Evolutionary conservation across 2,888 invertebrate species (phyloP), one percentile per base, ranked within the genome.

Genomic region (Heliothis peltigera): DNA sequence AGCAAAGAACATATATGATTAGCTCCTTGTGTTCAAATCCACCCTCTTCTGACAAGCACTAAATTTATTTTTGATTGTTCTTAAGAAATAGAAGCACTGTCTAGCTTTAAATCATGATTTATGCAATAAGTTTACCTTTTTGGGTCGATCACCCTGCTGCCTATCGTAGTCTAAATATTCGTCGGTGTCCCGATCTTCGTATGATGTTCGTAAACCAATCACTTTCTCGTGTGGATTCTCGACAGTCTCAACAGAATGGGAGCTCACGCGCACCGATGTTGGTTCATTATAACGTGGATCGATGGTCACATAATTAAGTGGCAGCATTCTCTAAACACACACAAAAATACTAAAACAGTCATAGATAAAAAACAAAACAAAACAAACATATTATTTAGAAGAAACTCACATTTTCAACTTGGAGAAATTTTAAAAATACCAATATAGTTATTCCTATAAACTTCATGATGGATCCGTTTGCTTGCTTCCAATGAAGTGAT

Each of bases 281-380:
- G 51, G 42, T 8, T 82, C 77, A 48, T 81, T 80, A 15, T 65
- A 63, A 17, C 63, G 60, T 10, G 86, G 67, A 19, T 81, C 70
- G 47, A 76, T 75, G 12, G 82, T 82, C 39, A 80, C 79, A 66
- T 83, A 85, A 48, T 84, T 82, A 42, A 83, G 70, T 21, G 87
- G 80, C 61, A 91, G 57, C 82, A 89, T 85, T 81, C 84, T 85
- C 92, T 92, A 79, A 88, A 86, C 62, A 47, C 63, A 47, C 63
- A 74, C 70, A 70, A 18, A 46, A 80, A 56, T 64, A 70, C 74
- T 52, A 59, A 55, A 58, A 53, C 43, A 54, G 39, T 72, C 17
- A 54, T 32, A 19, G 57, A 60, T 17, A 43, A 7, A 35, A 57
- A 42, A 44, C 3, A 22, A 57, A 42, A 44, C 3, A 22, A 55